phyloP scores from a whole-genome alignment of 2,797 vertebrate genomes.

The Peromyscus aztecus region DNA sequence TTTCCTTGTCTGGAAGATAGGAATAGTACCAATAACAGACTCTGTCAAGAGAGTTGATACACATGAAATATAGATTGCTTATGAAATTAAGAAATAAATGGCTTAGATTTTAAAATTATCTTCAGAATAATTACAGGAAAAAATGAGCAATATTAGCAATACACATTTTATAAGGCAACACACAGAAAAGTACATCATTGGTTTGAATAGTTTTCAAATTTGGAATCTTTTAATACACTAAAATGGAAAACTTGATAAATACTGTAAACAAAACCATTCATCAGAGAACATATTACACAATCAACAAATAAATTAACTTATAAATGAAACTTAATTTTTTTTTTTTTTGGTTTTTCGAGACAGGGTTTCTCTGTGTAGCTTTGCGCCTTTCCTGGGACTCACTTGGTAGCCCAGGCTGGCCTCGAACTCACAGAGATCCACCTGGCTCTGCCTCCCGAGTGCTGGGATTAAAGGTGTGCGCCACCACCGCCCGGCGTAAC shows the following conservation, averaged over 20 bases:
- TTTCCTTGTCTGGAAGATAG: background rate
- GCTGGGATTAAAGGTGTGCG: no score
- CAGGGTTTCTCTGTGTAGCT: no score
- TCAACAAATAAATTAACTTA: background rate
- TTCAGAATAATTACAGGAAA: background rate
- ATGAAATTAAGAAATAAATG: background rate
- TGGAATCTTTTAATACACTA: background rate
- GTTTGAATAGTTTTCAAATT: background rate
- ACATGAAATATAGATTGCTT: background rate
- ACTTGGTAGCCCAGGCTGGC: no score
- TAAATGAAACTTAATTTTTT: slow-evolving; percentile 16
- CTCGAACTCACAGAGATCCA: no score
- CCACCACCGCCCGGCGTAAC: no score
- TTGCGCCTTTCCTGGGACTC: no score
- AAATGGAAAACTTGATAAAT: background rate
- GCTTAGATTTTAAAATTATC: background rate
- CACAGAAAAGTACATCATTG: background rate
- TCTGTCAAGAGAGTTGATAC: background rate
- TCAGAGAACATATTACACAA: background rate
- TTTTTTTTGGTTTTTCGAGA: no score
- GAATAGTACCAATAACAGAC: background rate
- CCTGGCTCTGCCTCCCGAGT: no score
- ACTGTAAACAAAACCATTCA: slow-evolving; percentile 12
- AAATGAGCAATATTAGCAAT: background rate
- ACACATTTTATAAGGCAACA: background rate